phyloP scores from a whole-genome alignment of 2,888 invertebrate genomes.

The Mythimna loreyi region DNA sequence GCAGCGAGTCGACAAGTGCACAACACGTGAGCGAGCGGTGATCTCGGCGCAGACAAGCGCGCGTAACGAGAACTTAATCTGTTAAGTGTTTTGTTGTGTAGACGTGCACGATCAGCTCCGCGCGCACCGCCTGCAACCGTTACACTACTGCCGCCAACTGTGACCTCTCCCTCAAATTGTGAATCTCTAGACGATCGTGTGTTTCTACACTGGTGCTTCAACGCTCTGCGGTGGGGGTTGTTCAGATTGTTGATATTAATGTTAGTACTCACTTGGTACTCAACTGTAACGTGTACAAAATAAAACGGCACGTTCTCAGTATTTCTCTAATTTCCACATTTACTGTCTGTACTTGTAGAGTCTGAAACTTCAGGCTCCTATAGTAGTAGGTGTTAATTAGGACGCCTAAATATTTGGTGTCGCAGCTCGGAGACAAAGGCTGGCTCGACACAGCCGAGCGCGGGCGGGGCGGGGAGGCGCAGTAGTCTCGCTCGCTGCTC shows the following conservation, averaged over 20 bases:
- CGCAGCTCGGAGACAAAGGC: slow-evolving; percentile 29
- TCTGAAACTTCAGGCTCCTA: background rate
- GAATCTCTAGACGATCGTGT: background rate
- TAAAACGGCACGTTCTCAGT: background rate
- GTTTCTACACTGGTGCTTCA: background rate
- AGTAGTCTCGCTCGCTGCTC: slow-evolving; percentile 31
- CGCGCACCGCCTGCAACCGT: slow-evolving; percentile 6
- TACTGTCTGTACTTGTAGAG: background rate
- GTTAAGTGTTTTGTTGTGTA: slow-evolving; percentile 57
- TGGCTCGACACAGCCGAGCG: background rate
- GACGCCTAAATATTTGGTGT: slow-evolving; percentile 26
- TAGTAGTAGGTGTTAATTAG: slow-evolving; percentile 43
- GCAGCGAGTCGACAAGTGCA: slow-evolving; percentile 8
- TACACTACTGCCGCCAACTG: slow-evolving; percentile 1
- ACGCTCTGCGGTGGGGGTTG: no score
- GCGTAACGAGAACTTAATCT: slow-evolving; percentile 48
- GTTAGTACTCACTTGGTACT: no score
- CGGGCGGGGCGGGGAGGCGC: background rate
- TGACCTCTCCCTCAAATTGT: background rate
- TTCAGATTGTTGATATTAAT: background rate
- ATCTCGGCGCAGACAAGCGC: slow-evolving; percentile 39
- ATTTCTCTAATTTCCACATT: background rate
- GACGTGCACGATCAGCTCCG: slow-evolving; percentile 7
- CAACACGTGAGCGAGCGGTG: slow-evolving; percentile 35
- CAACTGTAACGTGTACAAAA: background rate